Conservation (phyloP, 1,140 invertebrate species). For the Drosophila nikananu region DNA sequence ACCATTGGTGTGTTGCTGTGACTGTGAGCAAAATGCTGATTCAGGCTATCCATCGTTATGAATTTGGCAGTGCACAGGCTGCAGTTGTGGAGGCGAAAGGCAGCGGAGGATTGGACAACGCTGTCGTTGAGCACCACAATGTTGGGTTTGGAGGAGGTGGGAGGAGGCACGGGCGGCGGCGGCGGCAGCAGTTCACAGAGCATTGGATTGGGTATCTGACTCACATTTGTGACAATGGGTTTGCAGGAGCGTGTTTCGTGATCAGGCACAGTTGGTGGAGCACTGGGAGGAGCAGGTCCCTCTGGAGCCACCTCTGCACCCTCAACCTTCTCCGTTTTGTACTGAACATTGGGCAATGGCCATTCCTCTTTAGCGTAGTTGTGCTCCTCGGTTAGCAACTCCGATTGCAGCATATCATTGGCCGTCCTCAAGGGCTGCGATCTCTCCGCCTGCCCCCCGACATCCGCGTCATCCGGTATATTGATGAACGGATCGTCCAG, state of each 20-base stretch:
- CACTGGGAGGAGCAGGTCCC: not conserved
- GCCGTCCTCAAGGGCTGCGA: constrained; percentile 16
- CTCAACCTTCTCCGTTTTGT: constrained; percentile 78
- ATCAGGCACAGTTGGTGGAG: not conserved
- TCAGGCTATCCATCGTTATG: constrained; percentile 71
- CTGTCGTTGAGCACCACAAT: constrained; percentile 83
- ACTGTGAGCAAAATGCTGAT: constrained; percentile 63
- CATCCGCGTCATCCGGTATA: constrained; percentile 76
- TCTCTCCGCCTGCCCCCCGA: constrained; percentile 36
- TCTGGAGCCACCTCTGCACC: constrained; percentile 23
- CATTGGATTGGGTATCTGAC: constrained; percentile 68
- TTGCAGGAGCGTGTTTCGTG: constrained; percentile 65
- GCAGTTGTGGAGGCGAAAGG: constrained; percentile 74
- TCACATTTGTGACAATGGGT: constrained; percentile 80
- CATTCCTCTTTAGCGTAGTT: constrained; percentile 82
- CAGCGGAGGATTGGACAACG: constrained; percentile 74
- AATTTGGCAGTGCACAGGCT: constrained; percentile 70
- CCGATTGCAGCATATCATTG: constrained; percentile 70
- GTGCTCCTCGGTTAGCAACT: constrained; percentile 76
- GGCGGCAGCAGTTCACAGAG: constrained; percentile 56
- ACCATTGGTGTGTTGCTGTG: constrained; percentile 75
- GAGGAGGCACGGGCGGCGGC: not conserved
- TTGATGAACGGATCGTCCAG: constrained; percentile 83
- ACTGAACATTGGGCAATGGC: constrained; percentile 56
- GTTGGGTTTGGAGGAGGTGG: constrained; percentile 61